Evolutionary conservation across 2,797 vertebrate genomes (phyloP).

Genomic region (Coregonus suidteri): DNA sequence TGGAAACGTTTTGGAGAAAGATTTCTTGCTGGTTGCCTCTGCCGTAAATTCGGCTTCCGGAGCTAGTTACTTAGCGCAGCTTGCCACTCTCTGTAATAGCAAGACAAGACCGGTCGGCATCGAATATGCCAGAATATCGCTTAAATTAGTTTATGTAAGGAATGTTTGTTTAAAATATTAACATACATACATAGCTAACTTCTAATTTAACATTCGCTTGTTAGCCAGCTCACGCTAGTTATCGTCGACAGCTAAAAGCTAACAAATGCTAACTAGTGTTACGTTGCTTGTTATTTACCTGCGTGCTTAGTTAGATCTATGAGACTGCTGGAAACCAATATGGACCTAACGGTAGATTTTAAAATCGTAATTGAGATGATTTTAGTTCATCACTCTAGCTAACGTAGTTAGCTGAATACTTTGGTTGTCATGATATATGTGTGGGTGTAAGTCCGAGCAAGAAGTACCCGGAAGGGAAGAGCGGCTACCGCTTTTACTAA

Average conservation of each 20-base stretch:
- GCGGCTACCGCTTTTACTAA: slow-evolving; percentile 10
- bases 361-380: no score
- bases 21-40: slow-evolving; percentile 46
- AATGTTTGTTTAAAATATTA: background rate
- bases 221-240: background rate
- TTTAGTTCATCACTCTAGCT: background rate
- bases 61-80: slow-evolving; percentile 11
- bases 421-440: background rate
- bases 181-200: background rate
- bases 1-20: no score
- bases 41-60: slow-evolving; percentile 35
- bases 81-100: slow-evolving; percentile 27
- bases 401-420: background rate
- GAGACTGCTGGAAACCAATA: background rate
- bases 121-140: slow-evolving; percentile 4
- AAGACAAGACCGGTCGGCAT: slow-evolving; percentile 19
- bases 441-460: slow-evolving; percentile 9
- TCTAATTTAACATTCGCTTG: background rate
- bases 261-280: background rate
- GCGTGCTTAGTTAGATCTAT: background rate
- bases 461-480: slow-evolving; percentile 26
- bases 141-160: slow-evolving; percentile 25
- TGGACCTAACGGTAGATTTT: background rate
- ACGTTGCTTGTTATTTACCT: background rate
- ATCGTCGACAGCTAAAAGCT: background rate